Evolutionary conservation across 2,888 invertebrate genomes (phyloP).

Genomic region (Plutella xylostella): DNA sequence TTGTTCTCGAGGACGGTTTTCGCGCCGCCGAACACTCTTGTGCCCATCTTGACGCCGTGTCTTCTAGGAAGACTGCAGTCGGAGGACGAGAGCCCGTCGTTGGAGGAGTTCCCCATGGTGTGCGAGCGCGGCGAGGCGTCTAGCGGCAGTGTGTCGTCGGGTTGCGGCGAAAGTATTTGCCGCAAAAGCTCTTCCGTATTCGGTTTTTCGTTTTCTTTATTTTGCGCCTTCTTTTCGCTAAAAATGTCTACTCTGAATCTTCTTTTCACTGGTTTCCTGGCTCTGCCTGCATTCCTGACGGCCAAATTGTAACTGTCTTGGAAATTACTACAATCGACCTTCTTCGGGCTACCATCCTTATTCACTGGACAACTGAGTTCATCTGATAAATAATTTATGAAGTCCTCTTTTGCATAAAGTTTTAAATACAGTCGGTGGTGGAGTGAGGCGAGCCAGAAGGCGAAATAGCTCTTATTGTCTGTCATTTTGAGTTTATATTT

Average conservation of each 20-base stretch:
- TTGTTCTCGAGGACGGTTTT: conserved; percentile 36
- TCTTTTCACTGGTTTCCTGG: conserved; percentile 56
- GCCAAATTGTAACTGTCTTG: conserved; percentile 65
- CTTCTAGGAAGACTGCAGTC: conserved; percentile 66
- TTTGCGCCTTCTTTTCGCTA: conserved; percentile 67
- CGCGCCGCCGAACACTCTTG: conserved; percentile 72
- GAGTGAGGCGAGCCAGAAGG: conserved; percentile 81
- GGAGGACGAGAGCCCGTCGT: conserved; percentile 59
- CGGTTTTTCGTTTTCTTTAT: conserved; percentile 79
- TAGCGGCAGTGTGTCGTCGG: conserved; percentile 34
- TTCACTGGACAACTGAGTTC: conserved; percentile 69
- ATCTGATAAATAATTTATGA: conserved; percentile 72
- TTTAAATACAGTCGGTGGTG: conserved; percentile 83
- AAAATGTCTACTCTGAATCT: conserved; percentile 63
- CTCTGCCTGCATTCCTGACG: conserved; percentile 50
- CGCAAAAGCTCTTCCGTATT: conserved; percentile 51
- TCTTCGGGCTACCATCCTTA: conserved; percentile 33
- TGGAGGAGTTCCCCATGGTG: conserved; percentile 45
- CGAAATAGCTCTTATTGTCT: conserved; percentile 80
- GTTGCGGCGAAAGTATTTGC: conserved; percentile 46
- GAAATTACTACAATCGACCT: conserved; percentile 54
- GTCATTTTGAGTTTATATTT: conserved; percentile 82
- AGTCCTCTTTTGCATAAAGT: conserved; percentile 77
- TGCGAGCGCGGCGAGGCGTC: conserved; percentile 26
- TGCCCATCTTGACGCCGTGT: conserved; percentile 81